Base-by-base conservation (phyloP, 1,140 invertebrate genomes). In the Drosophila miranda region DNA sequence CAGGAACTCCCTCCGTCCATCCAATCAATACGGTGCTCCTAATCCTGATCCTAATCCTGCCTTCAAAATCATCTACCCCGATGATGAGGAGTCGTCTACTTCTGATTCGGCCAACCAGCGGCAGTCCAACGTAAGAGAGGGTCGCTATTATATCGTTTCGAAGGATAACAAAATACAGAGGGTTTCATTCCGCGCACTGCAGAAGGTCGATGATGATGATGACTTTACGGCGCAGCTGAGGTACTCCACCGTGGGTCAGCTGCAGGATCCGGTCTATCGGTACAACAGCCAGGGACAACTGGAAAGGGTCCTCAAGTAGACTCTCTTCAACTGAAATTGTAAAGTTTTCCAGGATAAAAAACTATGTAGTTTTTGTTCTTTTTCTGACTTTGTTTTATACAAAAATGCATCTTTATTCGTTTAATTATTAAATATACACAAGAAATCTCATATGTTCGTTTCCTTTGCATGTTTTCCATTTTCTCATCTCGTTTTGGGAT, bases 321-420 rank as follows among this genome's bases (percentile, higher is more conserved):
- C 34, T 23, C 4, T 14, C 6, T 4, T 23, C 0, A 5, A 23
- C 23, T 54, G 1, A 38, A 16, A 7, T 14, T 11, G 0, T 19
- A 6, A 43, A 42, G 2, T 34, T 57, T n/a, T 6, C 7, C 7
- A 38, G 2, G 2, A 43, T 61, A 16, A 79, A 60, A 43, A 53
- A 23, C 46, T 14, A 7, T 11, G n/a, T 11, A 13, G 1, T 14
- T 38, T 64, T 26, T 26, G 23, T 26, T 67, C 49, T 63, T 82
- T 80, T 77, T 75, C 4, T 82, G 73, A 82, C 88, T 90, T 90
- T 90, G 88, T 90, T 90, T 90, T 90, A 89, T 90, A 90, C 88
- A 90, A 90, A 90, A 90, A 90, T 90, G 88, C 82, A 78, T 89
- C 82, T 86, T 89, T 86, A 90, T 89, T 89, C 71, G 49, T 87